phyloP scores from a whole-genome alignment of 2,888 invertebrate species.

The Melieria crassipennis region DNA sequence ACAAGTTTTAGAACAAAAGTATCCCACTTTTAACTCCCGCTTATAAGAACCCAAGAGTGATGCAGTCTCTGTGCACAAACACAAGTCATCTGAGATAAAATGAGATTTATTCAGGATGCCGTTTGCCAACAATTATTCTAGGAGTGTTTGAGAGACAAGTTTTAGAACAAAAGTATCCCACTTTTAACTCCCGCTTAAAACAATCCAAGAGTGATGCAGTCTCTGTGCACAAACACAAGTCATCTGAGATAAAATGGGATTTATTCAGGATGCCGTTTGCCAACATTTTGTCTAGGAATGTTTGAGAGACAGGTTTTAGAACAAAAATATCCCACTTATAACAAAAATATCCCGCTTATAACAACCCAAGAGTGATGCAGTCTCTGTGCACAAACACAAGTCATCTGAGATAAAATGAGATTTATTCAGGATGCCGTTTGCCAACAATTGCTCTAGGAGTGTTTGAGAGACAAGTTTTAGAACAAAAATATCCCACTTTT shows the following conservation, averaged over 20 bases:
- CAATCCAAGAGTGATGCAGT: background rate
- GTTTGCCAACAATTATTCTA: conserved; percentile 32
- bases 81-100: conserved; percentile 39
- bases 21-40: conserved; percentile 44
- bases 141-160: conserved; percentile 31
- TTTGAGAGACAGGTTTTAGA: conserved; percentile 41
- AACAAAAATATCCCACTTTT: conserved; percentile 43
- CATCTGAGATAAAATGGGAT: conserved; percentile 42
- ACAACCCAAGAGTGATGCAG: background rate
- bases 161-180: conserved; percentile 33
- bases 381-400: conserved; percentile 32
- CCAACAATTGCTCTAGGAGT: conserved; percentile 42
- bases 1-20: conserved; percentile 30
- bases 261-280: conserved; percentile 44
- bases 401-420: conserved; percentile 41
- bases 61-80: conserved; percentile 13
- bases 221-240: conserved; percentile 30
- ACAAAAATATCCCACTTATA: conserved; percentile 43
- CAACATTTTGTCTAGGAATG: conserved; percentile 37
- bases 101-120: conserved; percentile 47
- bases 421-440: conserved; percentile 34
- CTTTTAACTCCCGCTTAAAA: conserved; percentile 37
- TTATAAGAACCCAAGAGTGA: background rate
- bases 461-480: conserved; percentile 44
- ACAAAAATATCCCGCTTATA: conserved; percentile 29